Evolutionary conservation across 2,888 invertebrate genomes (phyloP), one percentile per base, ranked within the genome.

Genomic region (Cryptophagus acutangulus): DNA sequence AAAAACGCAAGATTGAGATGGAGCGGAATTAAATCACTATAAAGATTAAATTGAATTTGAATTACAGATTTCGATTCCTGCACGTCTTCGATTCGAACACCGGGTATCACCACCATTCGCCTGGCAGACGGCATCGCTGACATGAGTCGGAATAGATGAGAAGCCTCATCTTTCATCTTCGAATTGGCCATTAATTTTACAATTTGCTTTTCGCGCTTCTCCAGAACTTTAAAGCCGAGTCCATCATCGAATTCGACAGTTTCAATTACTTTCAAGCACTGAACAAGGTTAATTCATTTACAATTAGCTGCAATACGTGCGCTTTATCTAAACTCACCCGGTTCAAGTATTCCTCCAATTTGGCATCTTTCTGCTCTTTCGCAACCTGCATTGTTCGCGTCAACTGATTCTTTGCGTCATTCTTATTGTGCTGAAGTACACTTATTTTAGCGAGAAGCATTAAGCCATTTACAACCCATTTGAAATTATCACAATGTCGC

Each of bases 81-180:
- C 20, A 25, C 13, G n/a, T 41, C 44, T 9, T 43, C 38, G 6
- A 45, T 40, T 36, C 49, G 38, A 10, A 65, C 55, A 15, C 74
- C 74, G 0, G 74, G 75, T 67, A 74, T 71, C 6, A 74, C 67
- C 1, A 71, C 70, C 55, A 75, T 60, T 38, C 74, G 58, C 29
- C 74, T 56, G 2, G 58, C 55, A 0, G 70, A 58, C 0, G 74
- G 72, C 46, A 74, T 66, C 1, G 65, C 65, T 1, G 68, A 57
- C 71, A 75, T 74, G 40, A 66, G 60, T 16, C 66, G 63, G 51
- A 74, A 68, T 2, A 75, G 58, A 50, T 65, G 66, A 2, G 70
- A 63, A 24, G 70, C 69, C 33, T 70, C 65, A 2, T 62, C 57
- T 41, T 70, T 73, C 58, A 71, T 61, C 6, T 67, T 62, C 2